Evolutionary conservation across 1,140 invertebrate species (phyloP).

Genomic region (Himalopsyche phryganea): DNA sequence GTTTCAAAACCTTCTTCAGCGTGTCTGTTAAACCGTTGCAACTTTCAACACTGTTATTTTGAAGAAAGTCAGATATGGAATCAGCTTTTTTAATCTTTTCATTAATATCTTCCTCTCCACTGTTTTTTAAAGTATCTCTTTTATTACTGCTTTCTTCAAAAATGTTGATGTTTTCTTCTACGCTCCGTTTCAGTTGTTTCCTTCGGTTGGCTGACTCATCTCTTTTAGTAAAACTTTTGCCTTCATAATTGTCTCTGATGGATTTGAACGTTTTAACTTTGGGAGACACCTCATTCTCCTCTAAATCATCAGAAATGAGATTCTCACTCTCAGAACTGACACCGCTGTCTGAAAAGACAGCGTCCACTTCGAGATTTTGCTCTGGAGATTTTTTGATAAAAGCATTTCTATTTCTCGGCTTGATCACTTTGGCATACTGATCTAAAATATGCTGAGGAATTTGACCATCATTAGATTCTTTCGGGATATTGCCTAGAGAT

Average conservation of each 20-base stretch:
- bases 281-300: slow-evolving; percentile 30
- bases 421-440: slow-evolving; percentile 52
- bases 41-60: background rate
- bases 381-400: slow-evolving; percentile 39
- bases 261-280: slow-evolving; percentile 26
- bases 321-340: slow-evolving; percentile 52
- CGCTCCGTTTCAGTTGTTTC: slow-evolving; percentile 7
- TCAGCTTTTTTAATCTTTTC: background rate
- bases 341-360: slow-evolving; percentile 48
- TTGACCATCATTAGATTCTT: slow-evolving; percentile 36
- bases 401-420: slow-evolving; percentile 39
- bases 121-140: slow-evolving; percentile 59
- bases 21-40: slow-evolving; percentile 50
- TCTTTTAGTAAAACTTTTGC: slow-evolving; percentile 9
- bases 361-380: slow-evolving; percentile 40
- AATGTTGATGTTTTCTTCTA: slow-evolving; percentile 7
- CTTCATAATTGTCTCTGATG: slow-evolving; percentile 19
- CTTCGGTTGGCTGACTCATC: slow-evolving; percentile 5
- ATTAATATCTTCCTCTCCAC: slow-evolving; percentile 50
- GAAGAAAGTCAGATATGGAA: background rate
- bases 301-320: slow-evolving; percentile 32
- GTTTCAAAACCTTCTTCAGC: slow-evolving; percentile 58
- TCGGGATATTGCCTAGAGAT: background rate
- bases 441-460: slow-evolving; percentile 49
- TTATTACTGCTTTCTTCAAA: slow-evolving; percentile 32